These are phyloP conservation scores for Proteles cristata DNA, from an alignment of 2,113 vertebrate genomes.

Conservation along the genomic window DNA sequence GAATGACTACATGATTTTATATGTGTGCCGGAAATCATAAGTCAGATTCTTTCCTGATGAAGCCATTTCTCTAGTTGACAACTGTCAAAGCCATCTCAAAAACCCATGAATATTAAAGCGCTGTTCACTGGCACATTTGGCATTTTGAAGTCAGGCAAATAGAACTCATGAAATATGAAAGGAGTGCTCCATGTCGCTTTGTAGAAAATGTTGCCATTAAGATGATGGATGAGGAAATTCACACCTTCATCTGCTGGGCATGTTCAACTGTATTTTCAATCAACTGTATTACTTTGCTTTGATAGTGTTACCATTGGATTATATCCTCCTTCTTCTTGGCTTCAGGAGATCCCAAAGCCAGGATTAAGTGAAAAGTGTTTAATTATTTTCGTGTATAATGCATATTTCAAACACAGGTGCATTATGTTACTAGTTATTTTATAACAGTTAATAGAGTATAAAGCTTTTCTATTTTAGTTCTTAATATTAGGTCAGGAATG, in stretches of 20 bases:
- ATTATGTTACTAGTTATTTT: constrained; percentile 63
- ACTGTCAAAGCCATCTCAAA: constrained; percentile 85
- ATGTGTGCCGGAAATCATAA: constrained; percentile 78
- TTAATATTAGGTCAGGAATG: not conserved
- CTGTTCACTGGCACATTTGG: constrained; percentile 85
- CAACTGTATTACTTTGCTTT: constrained; percentile 80
- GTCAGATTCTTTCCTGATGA: constrained; percentile 84
- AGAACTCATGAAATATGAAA: constrained; percentile 91
- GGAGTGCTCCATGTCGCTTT: constrained; percentile 81
- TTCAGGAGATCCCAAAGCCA: constrained; percentile 66
- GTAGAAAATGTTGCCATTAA: constrained; percentile 88
- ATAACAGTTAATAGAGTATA: constrained; percentile 15
- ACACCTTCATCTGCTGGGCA: constrained; percentile 84
- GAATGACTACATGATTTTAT: constrained; percentile 67
- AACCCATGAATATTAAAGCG: constrained; percentile 89
- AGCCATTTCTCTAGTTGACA: constrained; percentile 88
- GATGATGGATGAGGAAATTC: constrained; percentile 86
- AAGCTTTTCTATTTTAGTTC: not conserved
- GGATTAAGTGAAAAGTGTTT: constrained; percentile 52
- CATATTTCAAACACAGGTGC: constrained; percentile 48
- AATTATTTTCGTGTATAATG: constrained; percentile 62
- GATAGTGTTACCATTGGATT: constrained; percentile 77
- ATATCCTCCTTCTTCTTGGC: constrained; percentile 46
- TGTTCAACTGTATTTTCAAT: constrained; percentile 82
- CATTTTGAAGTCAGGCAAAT: constrained; percentile 88